Percentiles rank a stretch among this genome's conserved stretches.
Evolutionary conservation across 2,797 vertebrate genomes (phyloP).

Genomic region (Melanotaenia parkinsoni): DNA sequence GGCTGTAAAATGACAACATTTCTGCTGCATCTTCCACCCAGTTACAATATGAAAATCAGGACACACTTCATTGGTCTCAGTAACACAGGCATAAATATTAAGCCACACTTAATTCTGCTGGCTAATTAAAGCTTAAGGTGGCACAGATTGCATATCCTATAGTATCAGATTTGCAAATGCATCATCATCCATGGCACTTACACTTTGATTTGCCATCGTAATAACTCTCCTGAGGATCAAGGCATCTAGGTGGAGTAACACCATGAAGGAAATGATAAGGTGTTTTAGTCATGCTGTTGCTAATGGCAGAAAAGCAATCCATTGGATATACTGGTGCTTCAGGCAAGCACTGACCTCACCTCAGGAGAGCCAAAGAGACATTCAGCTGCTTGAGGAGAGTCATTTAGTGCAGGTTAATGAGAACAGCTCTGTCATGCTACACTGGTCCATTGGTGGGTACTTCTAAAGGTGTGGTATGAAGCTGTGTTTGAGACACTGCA

Average conservation of each 20-base stretch:
- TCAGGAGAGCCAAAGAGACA: slow-evolving; percentile 35
- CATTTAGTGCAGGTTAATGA: slow-evolving; percentile 50
- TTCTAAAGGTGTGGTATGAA: slow-evolving; percentile 15
- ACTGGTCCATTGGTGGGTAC: slow-evolving; percentile 20
- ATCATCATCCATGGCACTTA: slow-evolving; percentile 38
- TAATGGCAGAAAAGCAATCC: slow-evolving; percentile 40
- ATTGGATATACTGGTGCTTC: slow-evolving; percentile 36
- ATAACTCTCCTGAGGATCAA: slow-evolving; percentile 43
- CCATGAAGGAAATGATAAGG: slow-evolving; percentile 41
- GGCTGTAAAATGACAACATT: slow-evolving; percentile 29
- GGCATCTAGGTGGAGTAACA: slow-evolving; percentile 48
- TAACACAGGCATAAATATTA: slow-evolving; percentile 38
- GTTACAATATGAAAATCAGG: slow-evolving; percentile 40
- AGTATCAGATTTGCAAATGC: slow-evolving; percentile 58
- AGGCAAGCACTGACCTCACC: slow-evolving; percentile 55
- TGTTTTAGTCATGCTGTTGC: slow-evolving; percentile 49
- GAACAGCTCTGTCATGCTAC: slow-evolving; percentile 39
- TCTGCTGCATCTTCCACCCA: slow-evolving; percentile 10
- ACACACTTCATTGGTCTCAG: slow-evolving; percentile 31
- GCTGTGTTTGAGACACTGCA: slow-evolving; percentile 46
- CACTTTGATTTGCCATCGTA: slow-evolving; percentile 37
- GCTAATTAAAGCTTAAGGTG: slow-evolving; percentile 52
- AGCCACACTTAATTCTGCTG: slow-evolving; percentile 47
- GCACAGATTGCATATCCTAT: slow-evolving; percentile 38
- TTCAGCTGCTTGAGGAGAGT: slow-evolving; percentile 32